Conservation (phyloP, 2,888 invertebrate genomes). For the Harpalus rufipes region DNA sequence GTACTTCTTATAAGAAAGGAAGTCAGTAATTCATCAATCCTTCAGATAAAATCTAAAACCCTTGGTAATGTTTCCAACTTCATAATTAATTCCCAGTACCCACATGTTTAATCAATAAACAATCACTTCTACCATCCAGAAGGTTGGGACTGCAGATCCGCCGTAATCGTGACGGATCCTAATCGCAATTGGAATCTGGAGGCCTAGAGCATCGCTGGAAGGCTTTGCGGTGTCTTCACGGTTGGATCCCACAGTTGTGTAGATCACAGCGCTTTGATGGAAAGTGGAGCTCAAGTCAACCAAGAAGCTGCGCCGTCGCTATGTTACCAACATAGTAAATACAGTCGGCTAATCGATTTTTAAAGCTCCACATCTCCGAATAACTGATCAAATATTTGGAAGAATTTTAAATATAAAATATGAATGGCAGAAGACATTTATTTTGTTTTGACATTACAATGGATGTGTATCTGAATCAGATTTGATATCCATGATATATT, state of each 20-base stretch:
- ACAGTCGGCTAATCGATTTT: constrained; percentile 57
- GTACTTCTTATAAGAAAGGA: too few species aligned
- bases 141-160: too few species aligned
- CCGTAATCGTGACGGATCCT: constrained; percentile 17
- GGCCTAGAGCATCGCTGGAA: not conserved
- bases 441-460: too few species aligned
- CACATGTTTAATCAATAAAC: constrained; percentile 3
- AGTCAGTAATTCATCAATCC: too few species aligned
- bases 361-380: not conserved
- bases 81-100: constrained; percentile 6
- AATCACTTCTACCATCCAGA: not conserved
- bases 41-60: not conserved
- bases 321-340: constrained; percentile 50
- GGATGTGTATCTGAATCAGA: too few species aligned
- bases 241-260: not conserved
- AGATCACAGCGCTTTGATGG: not conserved
- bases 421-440: not conserved
- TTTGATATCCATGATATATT: too few species aligned
- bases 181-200: not conserved
- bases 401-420: not conserved
- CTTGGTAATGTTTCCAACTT: not conserved
- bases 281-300: not conserved
- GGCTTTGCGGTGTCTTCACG: constrained; percentile 29
- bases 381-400: not conserved
- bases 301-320: constrained; percentile 46